phyloP scores from a whole-genome alignment of 2,113 vertebrate genomes.

The Triplophysa tibetana region DNA sequence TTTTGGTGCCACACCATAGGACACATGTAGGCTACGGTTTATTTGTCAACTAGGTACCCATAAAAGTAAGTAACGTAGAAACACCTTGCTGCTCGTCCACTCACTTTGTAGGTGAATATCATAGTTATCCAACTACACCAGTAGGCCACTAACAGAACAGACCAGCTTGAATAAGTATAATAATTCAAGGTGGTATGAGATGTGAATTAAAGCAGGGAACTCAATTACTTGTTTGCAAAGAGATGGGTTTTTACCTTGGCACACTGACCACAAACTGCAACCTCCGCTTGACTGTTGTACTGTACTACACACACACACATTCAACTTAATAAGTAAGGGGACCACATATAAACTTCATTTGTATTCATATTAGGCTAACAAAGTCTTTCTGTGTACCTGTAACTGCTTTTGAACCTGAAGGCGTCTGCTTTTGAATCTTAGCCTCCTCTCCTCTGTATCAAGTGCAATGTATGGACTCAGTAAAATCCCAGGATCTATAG shows the following conservation, averaged over 20 bases:
- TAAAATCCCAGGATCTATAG: slow-evolving; percentile 62
- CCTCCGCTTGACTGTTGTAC: slow-evolving; percentile 59
- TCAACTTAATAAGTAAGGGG: no score
- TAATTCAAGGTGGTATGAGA: no score
- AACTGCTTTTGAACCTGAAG: slow-evolving; percentile 16
- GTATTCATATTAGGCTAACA: neutral
- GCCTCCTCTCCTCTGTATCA: slow-evolving; percentile 55
- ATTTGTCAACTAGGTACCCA: no score
- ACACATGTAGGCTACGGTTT: no score
- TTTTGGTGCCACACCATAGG: no score
- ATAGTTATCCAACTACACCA: no score
- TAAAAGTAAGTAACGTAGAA: no score
- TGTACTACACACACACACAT: slow-evolving; percentile 25
- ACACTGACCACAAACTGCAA: slow-evolving; percentile 63
- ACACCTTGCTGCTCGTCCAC: no score
- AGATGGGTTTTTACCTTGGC: slow-evolving; percentile 19
- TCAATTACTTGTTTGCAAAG: neutral
- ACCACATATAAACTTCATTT: no score
- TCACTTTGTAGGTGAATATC: no score
- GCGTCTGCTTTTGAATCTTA: slow-evolving; percentile 53
- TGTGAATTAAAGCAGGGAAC: no score
- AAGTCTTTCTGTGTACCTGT: slow-evolving; percentile 20
- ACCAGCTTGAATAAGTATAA: neutral
- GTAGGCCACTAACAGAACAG: no score
- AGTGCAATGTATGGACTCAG: slow-evolving; percentile 61